Conservation (phyloP, 2,888 invertebrate genomes). For the Lypha dubia region DNA sequence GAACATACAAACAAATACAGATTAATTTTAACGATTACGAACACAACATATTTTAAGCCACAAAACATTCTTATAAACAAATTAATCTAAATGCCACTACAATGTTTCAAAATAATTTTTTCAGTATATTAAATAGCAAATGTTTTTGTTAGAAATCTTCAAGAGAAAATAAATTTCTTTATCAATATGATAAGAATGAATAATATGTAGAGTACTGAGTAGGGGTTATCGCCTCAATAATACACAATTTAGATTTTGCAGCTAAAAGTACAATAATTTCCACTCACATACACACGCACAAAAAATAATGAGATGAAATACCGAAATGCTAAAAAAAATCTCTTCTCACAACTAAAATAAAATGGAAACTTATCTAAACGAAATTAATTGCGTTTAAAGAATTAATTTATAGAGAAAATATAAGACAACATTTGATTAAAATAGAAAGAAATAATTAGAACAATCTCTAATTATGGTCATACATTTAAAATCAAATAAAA, state of each 20-base stretch:
- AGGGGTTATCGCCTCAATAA: conserved; percentile 54
- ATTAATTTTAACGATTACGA: too few species aligned
- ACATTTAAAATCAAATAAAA: conserved; percentile 17
- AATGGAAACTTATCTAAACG: conserved; percentile 38
- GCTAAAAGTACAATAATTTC: conserved; percentile 48
- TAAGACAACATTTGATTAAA: conserved; percentile 24
- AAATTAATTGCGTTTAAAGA: conserved; percentile 65
- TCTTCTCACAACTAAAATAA: conserved; percentile 16
- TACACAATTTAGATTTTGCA: conserved; percentile 47
- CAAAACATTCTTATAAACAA: neutral
- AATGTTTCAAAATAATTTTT: neutral
- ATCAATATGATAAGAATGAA: conserved; percentile 54
- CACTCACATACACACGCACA: neutral
- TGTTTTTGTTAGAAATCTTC: neutral
- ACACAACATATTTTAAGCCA: too few species aligned
- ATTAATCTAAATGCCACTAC: neutral
- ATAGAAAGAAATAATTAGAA: conserved; percentile 65
- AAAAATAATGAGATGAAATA: conserved; percentile 59
- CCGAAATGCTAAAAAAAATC: conserved; percentile 22
- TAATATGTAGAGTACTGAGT: conserved; percentile 24
- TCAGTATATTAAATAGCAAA: neutral
- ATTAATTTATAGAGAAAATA: conserved; percentile 67
- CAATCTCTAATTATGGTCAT: conserved; percentile 63
- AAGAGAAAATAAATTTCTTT: conserved; percentile 30
- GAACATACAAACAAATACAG: too few species aligned